Base-by-base conservation (phyloP, 2,113 vertebrate genomes). In the Hirundichthys speculiger region DNA sequence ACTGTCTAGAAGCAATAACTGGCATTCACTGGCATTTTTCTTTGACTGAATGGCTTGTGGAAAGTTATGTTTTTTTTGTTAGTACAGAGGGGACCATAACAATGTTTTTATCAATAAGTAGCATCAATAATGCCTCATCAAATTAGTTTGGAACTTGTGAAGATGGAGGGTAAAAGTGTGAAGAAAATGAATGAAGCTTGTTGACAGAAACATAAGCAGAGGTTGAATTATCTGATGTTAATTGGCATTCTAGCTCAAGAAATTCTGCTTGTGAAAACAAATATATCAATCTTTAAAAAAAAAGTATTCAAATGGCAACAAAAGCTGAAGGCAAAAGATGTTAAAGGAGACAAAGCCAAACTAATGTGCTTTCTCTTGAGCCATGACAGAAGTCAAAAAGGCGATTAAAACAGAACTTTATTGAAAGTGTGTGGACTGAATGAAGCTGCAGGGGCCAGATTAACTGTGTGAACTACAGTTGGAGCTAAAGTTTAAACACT, bases 341-440 rank as follows among this genome's bases (percentile, higher is more conserved):
- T 27, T 21, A 10, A 40, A 64, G 0, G 3, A 39, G 18, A 15
- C 7, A 13, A 54, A 21, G 4, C 18, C 30, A 4, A 34, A 34
- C 30, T 10, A 9, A 2, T 34, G 30, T 34, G 30, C 30, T 34
- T 8, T 24, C n/a, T 15, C 1, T 4, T 21, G 19, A 62, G 20
- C 14, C 19, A 2, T 38, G 13, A 47, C 11, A 14, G 3, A 15
- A 43, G 15, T 3, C 24, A 34, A 38, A 45, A 41, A 54, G 11
- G 45, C 24, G 10, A n/a, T 38, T 50, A 21, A 51, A 51, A 40
- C n/a, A 14, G n/a, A 48, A 41, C 40, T 68, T 10, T 21, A 21
- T 21, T 13, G 11, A 18, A n/a, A 21, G 22, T 7, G 18, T 34
- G 9, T 7, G 22, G 7, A n/a, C 13, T 20, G 9, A 20, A 56